phyloP scores from a whole-genome alignment of 2,888 invertebrate genomes.

The Tiliacea citrago region DNA sequence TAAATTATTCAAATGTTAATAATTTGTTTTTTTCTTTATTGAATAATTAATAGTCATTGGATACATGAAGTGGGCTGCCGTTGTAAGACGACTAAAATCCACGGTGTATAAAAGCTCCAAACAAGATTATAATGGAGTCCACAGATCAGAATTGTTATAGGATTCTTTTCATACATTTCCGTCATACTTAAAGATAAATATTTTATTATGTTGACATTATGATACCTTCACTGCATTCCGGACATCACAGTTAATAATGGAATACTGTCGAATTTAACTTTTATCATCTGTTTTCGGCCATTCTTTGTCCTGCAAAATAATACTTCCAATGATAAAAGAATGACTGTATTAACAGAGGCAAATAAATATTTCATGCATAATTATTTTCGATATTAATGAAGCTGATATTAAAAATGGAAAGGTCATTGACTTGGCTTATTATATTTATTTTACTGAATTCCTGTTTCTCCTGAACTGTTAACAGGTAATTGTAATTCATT shows the following conservation, averaged over 20 bases:
- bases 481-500: neutral
- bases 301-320: slow-evolving; percentile 10
- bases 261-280: slow-evolving; percentile 4
- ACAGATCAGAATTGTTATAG: neutral
- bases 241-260: slow-evolving; percentile 14
- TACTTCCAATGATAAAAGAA: slow-evolving; percentile 17
- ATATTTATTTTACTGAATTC: neutral
- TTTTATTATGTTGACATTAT: slow-evolving; percentile 23
- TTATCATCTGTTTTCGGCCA: neutral
- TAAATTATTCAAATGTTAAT: too few relatives aligned
- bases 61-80: too few relatives aligned
- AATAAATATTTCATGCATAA: slow-evolving; percentile 20
- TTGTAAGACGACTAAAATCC: too few relatives aligned
- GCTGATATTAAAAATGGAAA: neutral
- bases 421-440: neutral
- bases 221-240: neutral
- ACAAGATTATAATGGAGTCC: neutral
- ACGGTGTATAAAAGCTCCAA: too few relatives aligned
- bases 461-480: neutral
- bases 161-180: neutral
- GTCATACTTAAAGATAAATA: slow-evolving; percentile 17
- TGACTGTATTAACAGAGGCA: slow-evolving; percentile 13
- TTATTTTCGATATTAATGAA: slow-evolving; percentile 6
- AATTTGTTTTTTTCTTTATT: too few relatives aligned
- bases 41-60: too few relatives aligned